A percentile compares a stretch with the other conserved stretches of the same genome.
Conservation (phyloP, 2,113 vertebrate species). For the Alligator sinensis region DNA sequence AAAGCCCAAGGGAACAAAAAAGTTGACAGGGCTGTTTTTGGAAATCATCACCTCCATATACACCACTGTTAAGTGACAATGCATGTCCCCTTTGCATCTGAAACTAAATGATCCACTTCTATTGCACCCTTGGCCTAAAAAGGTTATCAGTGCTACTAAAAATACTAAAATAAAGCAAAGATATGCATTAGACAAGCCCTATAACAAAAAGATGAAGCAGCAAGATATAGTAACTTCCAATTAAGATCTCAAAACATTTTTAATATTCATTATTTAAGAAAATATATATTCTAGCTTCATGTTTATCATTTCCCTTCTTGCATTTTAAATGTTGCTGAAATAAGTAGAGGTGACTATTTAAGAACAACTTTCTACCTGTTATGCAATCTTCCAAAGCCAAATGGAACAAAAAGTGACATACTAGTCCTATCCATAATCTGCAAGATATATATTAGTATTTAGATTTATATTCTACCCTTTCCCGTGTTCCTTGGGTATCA, state of each 20-base stretch:
- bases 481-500: neutral
- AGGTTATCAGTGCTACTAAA: neutral
- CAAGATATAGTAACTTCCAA: neutral
- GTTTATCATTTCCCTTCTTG: neutral
- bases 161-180: neutral
- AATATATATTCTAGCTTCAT: neutral
- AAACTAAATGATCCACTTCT: neutral
- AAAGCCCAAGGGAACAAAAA: neutral
- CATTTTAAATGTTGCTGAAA: rapidly evolving
- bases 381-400: neutral
- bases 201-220: neutral
- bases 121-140: neutral
- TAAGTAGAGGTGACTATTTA: neutral
- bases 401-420: neutral
- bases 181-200: neutral
- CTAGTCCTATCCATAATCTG: neutral
- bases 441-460: neutral
- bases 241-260: neutral
- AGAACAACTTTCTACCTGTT: neutral
- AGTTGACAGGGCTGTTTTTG: neutral
- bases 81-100: neutral
- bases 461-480: neutral
- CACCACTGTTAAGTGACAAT: neutral
- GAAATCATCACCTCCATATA: neutral
- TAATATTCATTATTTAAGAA: neutral